A percentile compares a stretch with the other conserved stretches of the same genome.
Evolutionary conservation across 2,113 vertebrate species (phyloP).

Genomic region (Nannospalax galili): DNA sequence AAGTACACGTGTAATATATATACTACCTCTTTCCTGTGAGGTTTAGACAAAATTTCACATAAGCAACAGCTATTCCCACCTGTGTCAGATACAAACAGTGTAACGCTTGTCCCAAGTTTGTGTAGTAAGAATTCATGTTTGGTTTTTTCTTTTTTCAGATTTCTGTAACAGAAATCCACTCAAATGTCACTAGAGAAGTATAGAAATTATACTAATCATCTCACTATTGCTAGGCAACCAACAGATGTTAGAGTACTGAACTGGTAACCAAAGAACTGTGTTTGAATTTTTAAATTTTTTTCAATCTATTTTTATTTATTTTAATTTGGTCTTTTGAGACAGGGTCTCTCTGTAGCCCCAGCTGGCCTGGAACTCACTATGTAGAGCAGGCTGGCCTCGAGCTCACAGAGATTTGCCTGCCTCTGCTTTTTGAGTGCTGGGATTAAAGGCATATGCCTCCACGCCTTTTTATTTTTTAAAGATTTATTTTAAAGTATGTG

Average conservation of each 20-base stretch:
- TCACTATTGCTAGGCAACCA: background rate
- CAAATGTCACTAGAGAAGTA: constrained; percentile 39
- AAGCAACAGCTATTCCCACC: background rate
- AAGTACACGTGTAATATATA: background rate
- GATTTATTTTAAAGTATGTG: no score
- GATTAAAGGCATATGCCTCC: no score
- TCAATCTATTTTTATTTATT: no score
- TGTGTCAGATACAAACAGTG: background rate
- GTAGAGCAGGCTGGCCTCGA: no score
- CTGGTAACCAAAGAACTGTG: background rate
- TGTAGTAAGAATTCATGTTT: background rate
- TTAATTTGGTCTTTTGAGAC: no score
- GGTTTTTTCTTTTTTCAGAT: constrained; percentile 7
- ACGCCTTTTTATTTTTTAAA: no score
- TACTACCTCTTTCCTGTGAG: background rate
- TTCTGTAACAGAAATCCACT: constrained; percentile 1
- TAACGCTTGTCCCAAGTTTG: constrained; percentile 11
- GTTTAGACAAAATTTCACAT: constrained; percentile 34
- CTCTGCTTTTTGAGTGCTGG: no score
- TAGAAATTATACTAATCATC: constrained; percentile 41
- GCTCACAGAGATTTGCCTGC: no score
- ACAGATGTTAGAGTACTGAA: background rate
- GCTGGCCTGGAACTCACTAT: no score
- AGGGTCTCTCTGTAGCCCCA: no score
- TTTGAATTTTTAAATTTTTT: no score